A percentile compares a stretch with the other conserved stretches of the same genome.
Conservation (phyloP, 2,797 vertebrate genomes). For the Craterocephalus amniculus region DNA sequence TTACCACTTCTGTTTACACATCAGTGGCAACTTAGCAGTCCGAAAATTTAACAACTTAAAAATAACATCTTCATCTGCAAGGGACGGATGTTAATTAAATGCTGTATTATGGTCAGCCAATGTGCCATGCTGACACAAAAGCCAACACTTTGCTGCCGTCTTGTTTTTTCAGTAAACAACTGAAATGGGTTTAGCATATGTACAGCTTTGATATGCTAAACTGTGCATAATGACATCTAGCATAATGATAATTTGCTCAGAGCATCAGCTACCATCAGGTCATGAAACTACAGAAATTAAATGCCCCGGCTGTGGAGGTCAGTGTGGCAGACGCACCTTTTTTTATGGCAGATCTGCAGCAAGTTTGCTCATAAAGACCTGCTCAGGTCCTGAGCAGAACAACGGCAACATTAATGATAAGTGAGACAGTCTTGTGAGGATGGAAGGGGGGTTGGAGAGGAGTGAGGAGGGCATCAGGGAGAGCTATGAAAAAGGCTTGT, state of each 20-base stretch:
- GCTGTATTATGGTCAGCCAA: not conserved
- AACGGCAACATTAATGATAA: conserved; percentile 50
- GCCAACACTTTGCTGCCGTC: not conserved
- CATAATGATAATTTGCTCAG: not conserved
- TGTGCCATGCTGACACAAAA: not conserved
- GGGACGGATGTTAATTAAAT: not conserved
- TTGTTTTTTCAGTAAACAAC: conserved; percentile 8
- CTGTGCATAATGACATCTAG: too few species aligned
- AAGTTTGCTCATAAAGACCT: conserved; percentile 30
- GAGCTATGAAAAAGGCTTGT: conserved; percentile 84
- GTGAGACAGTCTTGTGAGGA: conserved; percentile 58
- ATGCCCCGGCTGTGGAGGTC: conserved; percentile 3
- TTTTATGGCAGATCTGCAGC: conserved; percentile 13
- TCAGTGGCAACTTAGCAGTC: not conserved
- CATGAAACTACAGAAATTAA: conserved; percentile 15
- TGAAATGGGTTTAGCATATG: not conserved
- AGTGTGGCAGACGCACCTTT: conserved; percentile 4
- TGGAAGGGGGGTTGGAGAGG: conserved; percentile 46
- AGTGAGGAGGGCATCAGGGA: conserved; percentile 47
- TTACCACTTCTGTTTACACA: too few species aligned
- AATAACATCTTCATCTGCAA: not conserved
- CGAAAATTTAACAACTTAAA: not conserved
- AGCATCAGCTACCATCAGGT: conserved; percentile 10
- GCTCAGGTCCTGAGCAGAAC: conserved; percentile 40
- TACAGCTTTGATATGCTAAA: too few species aligned